Base-by-base conservation (phyloP, 2,797 vertebrate genomes). In the Girardinus metallicus region DNA sequence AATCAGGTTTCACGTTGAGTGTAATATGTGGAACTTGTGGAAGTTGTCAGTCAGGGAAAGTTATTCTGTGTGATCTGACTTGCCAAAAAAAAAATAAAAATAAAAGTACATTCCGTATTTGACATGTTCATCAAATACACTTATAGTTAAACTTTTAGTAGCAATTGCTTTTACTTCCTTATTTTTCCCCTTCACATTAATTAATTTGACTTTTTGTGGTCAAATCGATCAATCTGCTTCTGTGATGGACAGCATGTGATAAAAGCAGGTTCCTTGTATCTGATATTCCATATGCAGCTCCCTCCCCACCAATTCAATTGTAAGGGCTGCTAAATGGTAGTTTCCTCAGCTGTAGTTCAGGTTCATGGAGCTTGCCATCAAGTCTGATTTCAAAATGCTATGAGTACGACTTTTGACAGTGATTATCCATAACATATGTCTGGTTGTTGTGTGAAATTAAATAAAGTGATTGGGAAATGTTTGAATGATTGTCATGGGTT, bases 321-420 rank as follows among this genome's bases (percentile, higher is more conserved):
- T 43, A 83, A 78, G 80, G 57, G 77, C 79, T 82, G 39, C 83
- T 85, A 82, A 91, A 87, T 88, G 21, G 71, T 79, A 53, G 79
- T 83, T 85, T 82, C 72, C 66, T 60, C 64, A 43, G 74, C 71
- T 79, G 55, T 81, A 82, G 85, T 79, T 84, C 66, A 39, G 76
- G 34, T 43, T n/a, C 47, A 53, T 39, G 66, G 8, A 64, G 60
- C 16, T 0, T 46, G 41, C 29, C 68, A 66, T 71, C 43, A 81
- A 41, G 73, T 77, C 46, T 75, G 76, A 15, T 16, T 68, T 86
- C 81, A 8, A 81, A 71, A 70, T 43, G 60, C 84, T 80, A 46
- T 51, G 51, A 44, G 74, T 26, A 46, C 7, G 44, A 47, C 64
- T 79, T 84, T 66, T 73, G 76, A 53, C 71, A 76, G 73, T 60